Evolutionary conservation across 2,113 vertebrate species (phyloP).

Genomic region (Macrotis lagotis): DNA sequence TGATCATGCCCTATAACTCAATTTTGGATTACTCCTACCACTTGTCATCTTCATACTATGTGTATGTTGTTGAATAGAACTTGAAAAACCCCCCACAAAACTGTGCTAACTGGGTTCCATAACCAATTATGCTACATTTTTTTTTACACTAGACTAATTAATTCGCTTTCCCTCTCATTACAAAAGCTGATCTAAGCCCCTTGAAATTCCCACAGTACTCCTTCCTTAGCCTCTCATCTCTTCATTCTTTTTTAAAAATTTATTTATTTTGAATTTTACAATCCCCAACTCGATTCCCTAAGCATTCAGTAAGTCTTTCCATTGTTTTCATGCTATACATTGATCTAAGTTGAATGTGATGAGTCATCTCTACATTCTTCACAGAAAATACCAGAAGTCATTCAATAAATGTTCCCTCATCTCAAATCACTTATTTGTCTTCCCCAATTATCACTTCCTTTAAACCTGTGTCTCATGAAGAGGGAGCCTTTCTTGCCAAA

Average conservation of each 20-base stretch:
- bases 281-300: too few relatives aligned
- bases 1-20: not conserved
- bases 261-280: too few relatives aligned
- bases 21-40: not conserved
- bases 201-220: not conserved
- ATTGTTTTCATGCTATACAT: too few relatives aligned
- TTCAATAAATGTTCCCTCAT: not conserved
- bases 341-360: too few relatives aligned
- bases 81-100: not conserved
- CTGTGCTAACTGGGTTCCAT: not conserved
- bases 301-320: too few relatives aligned
- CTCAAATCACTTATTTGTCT: not conserved
- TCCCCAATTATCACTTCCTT: not conserved
- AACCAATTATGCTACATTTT: not conserved
- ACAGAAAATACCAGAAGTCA: not conserved
- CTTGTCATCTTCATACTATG: not conserved
- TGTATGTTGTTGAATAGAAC: not conserved
- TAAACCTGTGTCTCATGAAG: not conserved
- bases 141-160: not conserved
- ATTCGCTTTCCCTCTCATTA: not conserved
- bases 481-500: not conserved
- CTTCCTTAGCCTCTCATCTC: not conserved
- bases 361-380: not conserved
- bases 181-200: not conserved
- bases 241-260: too few relatives aligned